Conservation (phyloP, 2,797 vertebrate genomes). For the Epinephelus awoara region DNA sequence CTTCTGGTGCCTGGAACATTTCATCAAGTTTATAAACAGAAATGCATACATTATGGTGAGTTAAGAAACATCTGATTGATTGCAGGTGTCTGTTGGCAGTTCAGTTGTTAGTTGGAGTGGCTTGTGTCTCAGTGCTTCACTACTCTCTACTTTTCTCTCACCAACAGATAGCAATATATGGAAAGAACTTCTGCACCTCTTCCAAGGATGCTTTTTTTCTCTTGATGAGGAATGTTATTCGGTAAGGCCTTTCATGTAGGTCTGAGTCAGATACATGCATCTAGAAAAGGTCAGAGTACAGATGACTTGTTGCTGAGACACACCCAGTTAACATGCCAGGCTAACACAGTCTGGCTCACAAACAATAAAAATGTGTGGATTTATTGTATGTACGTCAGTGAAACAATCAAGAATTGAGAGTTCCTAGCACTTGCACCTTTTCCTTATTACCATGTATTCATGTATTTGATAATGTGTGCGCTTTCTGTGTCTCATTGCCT, state of each 20-base stretch:
- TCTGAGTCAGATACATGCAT: neutral
- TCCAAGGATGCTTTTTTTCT: constrained; percentile 95
- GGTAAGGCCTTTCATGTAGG: constrained; percentile 81
- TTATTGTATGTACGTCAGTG: neutral
- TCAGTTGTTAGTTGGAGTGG: neutral
- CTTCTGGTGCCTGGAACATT: constrained; percentile 97
- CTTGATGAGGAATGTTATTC: constrained; percentile 95
- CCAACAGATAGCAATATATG: constrained; percentile 95
- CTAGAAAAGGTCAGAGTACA: neutral
- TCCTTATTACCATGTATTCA: neutral
- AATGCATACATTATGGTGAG: constrained; percentile 99
- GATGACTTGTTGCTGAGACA: constrained; percentile 3
- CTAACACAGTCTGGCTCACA: neutral
- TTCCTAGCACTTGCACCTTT: neutral
- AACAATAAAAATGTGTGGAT: neutral
- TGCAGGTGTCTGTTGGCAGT: constrained; percentile 2
- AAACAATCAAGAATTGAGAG: constrained; percentile 1
- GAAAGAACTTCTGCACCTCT: constrained; percentile 95
- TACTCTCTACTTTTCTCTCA: constrained; percentile 23
- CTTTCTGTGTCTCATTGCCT: neutral
- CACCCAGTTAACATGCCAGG: neutral
- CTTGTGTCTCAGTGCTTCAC: neutral
- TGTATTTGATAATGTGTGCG: constrained; percentile 4
- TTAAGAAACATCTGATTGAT: constrained; percentile 29
- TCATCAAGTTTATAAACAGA: constrained; percentile 96